Percentiles rank a stretch among this genome's conserved stretches.
Evolutionary conservation across 30 jellyfish, hydroid and myxozoan genomes (phyloP).

Genomic region (Haliclystus octoradiatus): DNA sequence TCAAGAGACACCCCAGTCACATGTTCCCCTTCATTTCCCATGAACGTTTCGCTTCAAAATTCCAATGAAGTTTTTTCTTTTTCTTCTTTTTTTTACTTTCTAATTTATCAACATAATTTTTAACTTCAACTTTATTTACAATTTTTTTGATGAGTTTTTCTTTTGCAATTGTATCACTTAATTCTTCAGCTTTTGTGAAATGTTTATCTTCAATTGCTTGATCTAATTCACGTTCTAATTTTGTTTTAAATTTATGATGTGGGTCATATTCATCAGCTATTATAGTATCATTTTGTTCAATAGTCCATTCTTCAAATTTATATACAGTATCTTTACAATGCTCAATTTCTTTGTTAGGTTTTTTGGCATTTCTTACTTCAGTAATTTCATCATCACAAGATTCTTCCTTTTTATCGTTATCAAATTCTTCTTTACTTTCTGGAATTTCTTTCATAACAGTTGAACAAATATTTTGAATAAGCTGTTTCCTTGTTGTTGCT

Average conservation of each 20-base stretch:
- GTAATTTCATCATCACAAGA: background rate
- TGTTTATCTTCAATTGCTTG: constrained; percentile 53
- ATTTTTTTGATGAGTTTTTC: constrained; percentile 31
- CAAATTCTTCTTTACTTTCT: background rate
- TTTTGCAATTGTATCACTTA: constrained; percentile 49
- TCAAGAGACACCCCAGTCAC: too few species aligned
- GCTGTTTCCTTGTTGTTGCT: background rate
- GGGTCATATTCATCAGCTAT: constrained; percentile 40
- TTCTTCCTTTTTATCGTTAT: too few species aligned
- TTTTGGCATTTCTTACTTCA: background rate
- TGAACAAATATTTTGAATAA: background rate
- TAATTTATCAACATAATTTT: constrained; percentile 14
- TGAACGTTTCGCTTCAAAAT: constrained; percentile 61
- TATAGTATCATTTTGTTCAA: constrained; percentile 1
- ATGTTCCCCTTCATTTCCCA: constrained; percentile 91
- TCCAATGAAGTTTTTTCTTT: constrained; percentile 58
- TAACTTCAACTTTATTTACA: constrained; percentile 30
- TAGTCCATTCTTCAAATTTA: background rate
- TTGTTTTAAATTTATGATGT: constrained; percentile 37
- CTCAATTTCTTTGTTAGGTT: background rate
- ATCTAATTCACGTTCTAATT: constrained; percentile 58
- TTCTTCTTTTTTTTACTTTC: constrained; percentile 12
- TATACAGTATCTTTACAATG: background rate
- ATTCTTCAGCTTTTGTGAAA: constrained; percentile 43
- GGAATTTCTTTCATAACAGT: background rate